Percentiles rank a stretch among this genome's conserved stretches.
These are phyloP conservation scores for Diplodus sargus DNA, from an alignment of 2,797 vertebrate species.

Conservation along the genomic window DNA sequence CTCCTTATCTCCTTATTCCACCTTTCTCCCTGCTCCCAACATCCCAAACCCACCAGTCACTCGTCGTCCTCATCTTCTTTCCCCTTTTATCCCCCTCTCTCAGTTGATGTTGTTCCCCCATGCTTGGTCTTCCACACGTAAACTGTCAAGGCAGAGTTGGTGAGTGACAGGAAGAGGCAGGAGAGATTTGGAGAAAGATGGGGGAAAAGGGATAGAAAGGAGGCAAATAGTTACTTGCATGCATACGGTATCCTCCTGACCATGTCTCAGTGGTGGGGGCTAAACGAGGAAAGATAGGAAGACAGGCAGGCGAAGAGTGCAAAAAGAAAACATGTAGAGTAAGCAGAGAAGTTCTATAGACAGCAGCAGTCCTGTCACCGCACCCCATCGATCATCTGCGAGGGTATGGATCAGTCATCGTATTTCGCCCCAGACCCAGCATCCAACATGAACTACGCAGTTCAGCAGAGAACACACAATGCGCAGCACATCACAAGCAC, in stretches of 20 bases:
- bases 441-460: slow-evolving; percentile 29
- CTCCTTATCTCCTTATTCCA: slow-evolving; percentile 82
- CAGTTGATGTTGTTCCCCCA: slow-evolving; percentile 36
- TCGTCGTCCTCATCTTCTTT: slow-evolving; percentile 59
- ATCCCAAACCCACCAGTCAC: slow-evolving; percentile 68
- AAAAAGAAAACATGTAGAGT: slow-evolving; percentile 55
- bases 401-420: slow-evolving; percentile 57
- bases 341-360: slow-evolving; percentile 64
- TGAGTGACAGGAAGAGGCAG: slow-evolving; percentile 57
- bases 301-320: slow-evolving; percentile 40
- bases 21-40: slow-evolving; percentile 72
- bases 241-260: slow-evolving; percentile 24
- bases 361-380: slow-evolving; percentile 58
- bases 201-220: slow-evolving; percentile 7
- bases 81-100: slow-evolving; percentile 65
- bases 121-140: slow-evolving; percentile 37
- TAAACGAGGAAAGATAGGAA: slow-evolving; percentile 28
- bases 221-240: slow-evolving; percentile 19
- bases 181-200: slow-evolving; percentile 32
- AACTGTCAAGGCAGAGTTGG: slow-evolving; percentile 51
- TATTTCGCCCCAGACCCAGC: slow-evolving; percentile 19
- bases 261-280: slow-evolving; percentile 23
- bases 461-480: slow-evolving; percentile 24
- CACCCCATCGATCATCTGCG: slow-evolving; percentile 53
- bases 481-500: not conserved